These are phyloP conservation scores for Thaleichthys pacificus DNA, from an alignment of 2,797 vertebrate genomes.

Conservation along the genomic window DNA sequence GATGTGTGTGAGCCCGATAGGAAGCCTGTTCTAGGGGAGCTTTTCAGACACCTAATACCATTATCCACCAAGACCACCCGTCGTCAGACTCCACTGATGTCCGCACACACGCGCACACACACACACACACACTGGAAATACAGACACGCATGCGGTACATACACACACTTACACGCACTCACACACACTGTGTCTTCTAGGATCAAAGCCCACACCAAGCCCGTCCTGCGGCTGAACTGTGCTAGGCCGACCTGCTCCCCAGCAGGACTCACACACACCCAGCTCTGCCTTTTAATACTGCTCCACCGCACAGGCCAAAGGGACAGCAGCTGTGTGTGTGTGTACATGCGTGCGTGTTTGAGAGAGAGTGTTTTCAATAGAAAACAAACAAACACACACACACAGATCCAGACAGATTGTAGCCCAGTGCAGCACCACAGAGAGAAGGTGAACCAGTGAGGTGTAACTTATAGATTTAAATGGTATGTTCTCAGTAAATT, in stretches of 20 bases:
- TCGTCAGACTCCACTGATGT: not conserved
- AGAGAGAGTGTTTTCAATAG: conserved; percentile 3
- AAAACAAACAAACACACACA: conserved; percentile 45
- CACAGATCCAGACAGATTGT: conserved; percentile 11
- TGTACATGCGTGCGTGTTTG: not conserved
- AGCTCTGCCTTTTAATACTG: conserved; percentile 17
- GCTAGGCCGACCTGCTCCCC: conserved; percentile 26
- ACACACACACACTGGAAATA: not conserved
- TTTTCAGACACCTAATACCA: conserved; percentile 11
- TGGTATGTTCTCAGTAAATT: conserved; percentile 79
- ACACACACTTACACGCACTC: conserved; percentile 5
- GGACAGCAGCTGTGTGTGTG: conserved; percentile 3
- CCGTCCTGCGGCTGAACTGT: conserved; percentile 31
- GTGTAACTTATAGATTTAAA: conserved; percentile 74
- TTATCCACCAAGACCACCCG: conserved; percentile 10
- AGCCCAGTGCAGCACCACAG: conserved; percentile 44
- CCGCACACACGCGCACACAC: not conserved
- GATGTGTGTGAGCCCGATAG: not conserved
- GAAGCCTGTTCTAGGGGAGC: not conserved
- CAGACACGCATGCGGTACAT: not conserved
- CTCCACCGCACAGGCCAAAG: conserved; percentile 10
- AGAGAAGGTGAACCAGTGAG: conserved; percentile 66
- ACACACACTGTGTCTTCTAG: not conserved
- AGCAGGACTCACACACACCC: conserved; percentile 18
- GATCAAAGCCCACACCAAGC: conserved; percentile 36